Evolutionary conservation across 2,113 vertebrate genomes (phyloP).

Genomic region (Lepisosteus osseus): DNA sequence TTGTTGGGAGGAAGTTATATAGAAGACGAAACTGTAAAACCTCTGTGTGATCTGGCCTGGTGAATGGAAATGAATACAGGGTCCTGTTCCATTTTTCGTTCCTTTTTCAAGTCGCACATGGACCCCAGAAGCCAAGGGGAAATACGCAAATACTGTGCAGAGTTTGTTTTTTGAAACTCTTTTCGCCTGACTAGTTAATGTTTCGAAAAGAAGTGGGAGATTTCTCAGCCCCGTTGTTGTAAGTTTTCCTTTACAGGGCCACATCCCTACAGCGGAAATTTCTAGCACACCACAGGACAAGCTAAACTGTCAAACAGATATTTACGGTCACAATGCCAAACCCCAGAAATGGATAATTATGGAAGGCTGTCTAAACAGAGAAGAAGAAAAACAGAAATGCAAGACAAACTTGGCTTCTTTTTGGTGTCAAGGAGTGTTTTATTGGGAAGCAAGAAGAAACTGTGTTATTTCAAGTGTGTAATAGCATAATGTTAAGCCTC

Average conservation of each 20-base stretch:
- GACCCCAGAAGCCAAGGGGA: too few species aligned
- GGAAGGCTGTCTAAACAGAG: neutral
- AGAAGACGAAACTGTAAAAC: too few species aligned
- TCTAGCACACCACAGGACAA: neutral
- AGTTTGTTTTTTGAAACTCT: neutral
- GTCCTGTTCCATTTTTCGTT: too few species aligned
- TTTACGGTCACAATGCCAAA: neutral
- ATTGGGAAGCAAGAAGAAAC: neutral
- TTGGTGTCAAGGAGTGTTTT: neutral
- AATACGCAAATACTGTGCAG: too few species aligned
- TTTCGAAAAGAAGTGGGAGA: neutral
- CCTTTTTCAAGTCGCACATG: too few species aligned
- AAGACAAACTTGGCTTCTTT: neutral
- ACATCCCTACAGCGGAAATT: neutral
- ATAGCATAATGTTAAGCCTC: neutral
- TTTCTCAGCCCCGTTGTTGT: neutral
- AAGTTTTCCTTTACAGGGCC: neutral
- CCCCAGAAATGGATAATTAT: neutral
- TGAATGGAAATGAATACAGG: too few species aligned
- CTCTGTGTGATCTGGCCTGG: too few species aligned
- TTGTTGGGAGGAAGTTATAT: too few species aligned
- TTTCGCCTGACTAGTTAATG: neutral
- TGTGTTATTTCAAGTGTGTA: conserved; percentile 1
- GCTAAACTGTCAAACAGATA: neutral
- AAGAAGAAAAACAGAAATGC: neutral